Conservation (phyloP, 2,888 invertebrate species). For the Philereme transversata region DNA sequence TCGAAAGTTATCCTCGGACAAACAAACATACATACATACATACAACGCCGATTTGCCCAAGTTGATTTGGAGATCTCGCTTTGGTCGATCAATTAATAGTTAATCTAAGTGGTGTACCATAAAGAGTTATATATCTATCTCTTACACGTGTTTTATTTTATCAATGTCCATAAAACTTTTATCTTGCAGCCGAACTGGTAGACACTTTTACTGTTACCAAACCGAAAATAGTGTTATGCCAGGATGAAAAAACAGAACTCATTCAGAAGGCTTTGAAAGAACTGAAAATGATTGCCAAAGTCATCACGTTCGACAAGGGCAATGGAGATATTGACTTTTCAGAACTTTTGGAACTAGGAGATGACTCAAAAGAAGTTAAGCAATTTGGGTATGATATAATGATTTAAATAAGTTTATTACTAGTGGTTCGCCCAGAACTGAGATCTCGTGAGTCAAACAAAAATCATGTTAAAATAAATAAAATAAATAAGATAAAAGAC, state of each 20-base stretch:
- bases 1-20: too few species aligned
- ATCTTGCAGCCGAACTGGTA: constrained; percentile 4
- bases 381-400: constrained; percentile 42
- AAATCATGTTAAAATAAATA: too few species aligned
- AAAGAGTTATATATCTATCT: not conserved
- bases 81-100: too few species aligned
- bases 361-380: constrained; percentile 31
- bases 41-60: too few species aligned
- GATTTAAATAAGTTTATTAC: not conserved
- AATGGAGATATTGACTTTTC: constrained; percentile 44
- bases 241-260: constrained; percentile 51
- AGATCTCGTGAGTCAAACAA: too few species aligned
- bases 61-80: too few species aligned
- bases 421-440: too few species aligned
- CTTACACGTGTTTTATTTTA: too few species aligned
- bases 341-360: constrained; percentile 45
- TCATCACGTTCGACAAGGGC: constrained; percentile 53
- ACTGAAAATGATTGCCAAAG: constrained; percentile 40
- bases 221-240: constrained; percentile 48
- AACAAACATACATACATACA: too few species aligned
- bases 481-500: too few species aligned
- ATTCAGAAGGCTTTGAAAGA: constrained; percentile 53
- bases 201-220: constrained; percentile 1
- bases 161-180: too few species aligned
- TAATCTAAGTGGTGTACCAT: too few species aligned